Percentiles rank a stretch among this genome's conserved stretches.
Conservation (phyloP, 2,888 invertebrate species). For the Sympetrum striolatum region DNA sequence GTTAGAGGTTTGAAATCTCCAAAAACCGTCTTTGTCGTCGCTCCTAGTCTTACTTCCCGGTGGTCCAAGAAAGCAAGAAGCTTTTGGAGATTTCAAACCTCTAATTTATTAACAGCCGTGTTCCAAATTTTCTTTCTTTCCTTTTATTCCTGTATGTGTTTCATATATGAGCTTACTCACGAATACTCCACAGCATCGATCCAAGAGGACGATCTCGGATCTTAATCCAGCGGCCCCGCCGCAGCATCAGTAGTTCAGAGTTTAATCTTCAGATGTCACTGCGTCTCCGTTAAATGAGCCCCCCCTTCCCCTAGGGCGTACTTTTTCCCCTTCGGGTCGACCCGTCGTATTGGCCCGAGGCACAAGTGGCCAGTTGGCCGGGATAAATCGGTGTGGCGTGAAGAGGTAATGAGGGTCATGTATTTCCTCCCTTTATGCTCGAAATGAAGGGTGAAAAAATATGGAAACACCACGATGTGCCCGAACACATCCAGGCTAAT, state of each 20-base stretch:
- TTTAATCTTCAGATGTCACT: background rate
- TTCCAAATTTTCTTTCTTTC: too few relatives aligned
- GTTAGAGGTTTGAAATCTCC: too few relatives aligned
- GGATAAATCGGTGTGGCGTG: background rate
- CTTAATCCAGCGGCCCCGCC: background rate
- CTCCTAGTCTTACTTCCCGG: too few relatives aligned
- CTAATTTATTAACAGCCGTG: too few relatives aligned
- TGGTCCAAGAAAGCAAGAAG: too few relatives aligned
- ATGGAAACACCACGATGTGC: background rate
- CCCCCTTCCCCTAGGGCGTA: background rate
- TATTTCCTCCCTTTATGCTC: background rate
- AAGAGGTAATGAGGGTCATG: background rate
- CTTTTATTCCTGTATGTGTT: too few relatives aligned
- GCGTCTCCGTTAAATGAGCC: background rate
- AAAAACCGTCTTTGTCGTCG: too few relatives aligned
- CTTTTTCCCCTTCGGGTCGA: background rate
- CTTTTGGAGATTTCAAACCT: too few relatives aligned
- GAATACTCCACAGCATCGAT: too few relatives aligned
- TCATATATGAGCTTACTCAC: too few relatives aligned
- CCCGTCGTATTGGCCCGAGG: background rate
- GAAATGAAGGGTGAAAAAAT: background rate
- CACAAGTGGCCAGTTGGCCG: background rate
- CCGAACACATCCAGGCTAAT: too few relatives aligned
- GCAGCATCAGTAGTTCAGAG: background rate
- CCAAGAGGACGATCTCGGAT: too few relatives aligned